Evolutionary conservation across 2,113 vertebrate species (phyloP), one percentile per base, ranked within the genome.

Genomic region (Xyrauchen texanus): DNA sequence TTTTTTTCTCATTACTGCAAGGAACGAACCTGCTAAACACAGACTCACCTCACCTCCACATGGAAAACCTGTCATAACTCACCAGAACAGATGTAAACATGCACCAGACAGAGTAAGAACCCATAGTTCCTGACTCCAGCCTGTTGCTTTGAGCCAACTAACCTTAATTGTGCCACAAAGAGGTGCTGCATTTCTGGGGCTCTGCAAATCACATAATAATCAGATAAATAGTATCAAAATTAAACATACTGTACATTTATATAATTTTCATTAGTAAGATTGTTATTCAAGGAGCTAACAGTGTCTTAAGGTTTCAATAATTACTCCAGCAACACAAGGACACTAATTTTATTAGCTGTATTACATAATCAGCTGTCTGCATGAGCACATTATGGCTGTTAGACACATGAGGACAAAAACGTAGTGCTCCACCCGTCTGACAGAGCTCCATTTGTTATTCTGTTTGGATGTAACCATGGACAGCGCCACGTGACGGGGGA

Each of bases 51-150:
- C 13, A 49, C 15, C 16, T 45, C 52, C 16, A 47, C 69, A 74
- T 44, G 47, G 69, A 72, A 79, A 79, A 64, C 78, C 62, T 73
- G 68, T 73, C 68, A 80, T 64, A 72, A 78, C 66, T 78, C 53
- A 62, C 57, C 57, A 70, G 58, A 42, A 13, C 15, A 63, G 71
- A 74, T 74, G 71, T 74, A 63, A 74, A 71, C 45, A 71, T 65
- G 52, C 51, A 77, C 21, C 21, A 47, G 46, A 45, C 49, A 72
- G 49, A 61, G 47, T 61, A 5, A 10, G 58, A 7, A 6, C 71
- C 71, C 58, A 74, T 3, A 62, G 44, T 4, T 62, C 71, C 55
- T 12, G 45, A 9, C 16, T 62, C 16, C 57, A 74, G 71, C 46
- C 71, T 4, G 44, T 34, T 42, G 6, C 9, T 61, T 10, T 16